Evolutionary conservation across 2,888 invertebrate genomes (phyloP), one percentile per base, ranked within the genome.

Genomic region (Caenorhabditis doughertyi): DNA sequence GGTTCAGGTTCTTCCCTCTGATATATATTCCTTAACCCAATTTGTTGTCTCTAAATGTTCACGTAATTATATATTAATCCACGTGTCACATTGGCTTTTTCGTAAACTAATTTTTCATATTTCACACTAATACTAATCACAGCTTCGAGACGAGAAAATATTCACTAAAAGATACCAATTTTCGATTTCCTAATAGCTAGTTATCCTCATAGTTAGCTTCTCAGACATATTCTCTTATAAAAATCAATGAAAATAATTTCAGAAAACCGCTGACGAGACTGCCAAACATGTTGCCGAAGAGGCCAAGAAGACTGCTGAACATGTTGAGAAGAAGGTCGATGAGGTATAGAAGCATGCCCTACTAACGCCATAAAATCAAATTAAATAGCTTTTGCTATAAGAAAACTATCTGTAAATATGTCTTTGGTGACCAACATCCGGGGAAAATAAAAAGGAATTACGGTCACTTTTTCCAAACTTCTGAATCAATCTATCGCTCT

Each of bases 241-340:
- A 47, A 21, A 47, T 5, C 4, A 1, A 18, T 47, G 18, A 47
- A 2, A 35, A 8, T 21, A n/a, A 11, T 80, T 80, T 11, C 80
- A 80, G 80, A 58, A 80, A 35, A 67, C 80, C 3, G 73, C 53
- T 29, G 67, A 25, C 1, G 67, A 53, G 1, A 21, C 53, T 32
- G 67, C 27, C 21, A 58, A 79, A 18, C 5, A 67, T 11, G 68
- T 58, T 2, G n/a, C 67, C n/a, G 67, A 80, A 9, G 58, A 73
- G 58, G 42, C 32, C n/a, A 60, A 60, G 35, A 44, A 68, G 42
- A 42, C 51, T 13, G 73, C 68, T 9, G 73, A 73, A 13, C 35
- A 72, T 32, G 72, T 73, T 42, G 76, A 76, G 67, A 58, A 76
- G 68, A 76, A 76, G 68, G 76, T 25, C 51, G 67, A 76, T 39